A percentile compares a stretch with the other conserved stretches of the same genome.
phyloP scores from a whole-genome alignment of 2,888 invertebrate species.

The Polydrusus tereticollis region DNA sequence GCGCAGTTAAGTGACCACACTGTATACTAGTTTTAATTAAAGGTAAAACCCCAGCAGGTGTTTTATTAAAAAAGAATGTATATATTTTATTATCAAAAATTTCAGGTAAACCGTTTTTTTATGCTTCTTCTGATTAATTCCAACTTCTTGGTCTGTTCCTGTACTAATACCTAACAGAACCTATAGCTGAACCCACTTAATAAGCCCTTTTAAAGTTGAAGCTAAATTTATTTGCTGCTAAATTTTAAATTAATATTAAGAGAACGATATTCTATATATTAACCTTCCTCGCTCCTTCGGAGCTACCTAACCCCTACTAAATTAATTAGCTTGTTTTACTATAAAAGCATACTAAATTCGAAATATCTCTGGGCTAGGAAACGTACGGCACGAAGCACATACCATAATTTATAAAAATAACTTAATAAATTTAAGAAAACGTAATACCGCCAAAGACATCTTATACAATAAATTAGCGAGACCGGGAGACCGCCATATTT shows the following conservation, averaged over 20 bases:
- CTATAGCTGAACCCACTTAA: not conserved
- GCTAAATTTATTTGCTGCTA: not conserved
- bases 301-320: not conserved
- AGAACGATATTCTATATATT: not conserved
- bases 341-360: slow-evolving; percentile 7
- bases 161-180: too few relatives aligned
- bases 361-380: slow-evolving; percentile 4
- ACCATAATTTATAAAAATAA: slow-evolving; percentile 48
- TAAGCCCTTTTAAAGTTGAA: not conserved
- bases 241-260: not conserved
- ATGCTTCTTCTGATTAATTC: too few relatives aligned
- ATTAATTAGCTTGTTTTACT: slow-evolving; percentile 5
- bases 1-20: too few relatives aligned
- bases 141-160: too few relatives aligned
- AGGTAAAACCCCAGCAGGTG: too few relatives aligned
- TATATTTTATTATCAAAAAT: too few relatives aligned
- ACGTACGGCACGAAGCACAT: slow-evolving; percentile 19
- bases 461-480: slow-evolving; percentile 43
- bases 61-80: too few relatives aligned
- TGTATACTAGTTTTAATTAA: too few relatives aligned
- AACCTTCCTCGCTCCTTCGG: not conserved
- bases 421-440: slow-evolving; percentile 48
- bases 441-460: slow-evolving; percentile 46
- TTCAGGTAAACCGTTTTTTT: too few relatives aligned
- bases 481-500: slow-evolving; percentile 42